Conservation (phyloP, 2,888 invertebrate species). For the Drepanosiphum platanoidis region DNA sequence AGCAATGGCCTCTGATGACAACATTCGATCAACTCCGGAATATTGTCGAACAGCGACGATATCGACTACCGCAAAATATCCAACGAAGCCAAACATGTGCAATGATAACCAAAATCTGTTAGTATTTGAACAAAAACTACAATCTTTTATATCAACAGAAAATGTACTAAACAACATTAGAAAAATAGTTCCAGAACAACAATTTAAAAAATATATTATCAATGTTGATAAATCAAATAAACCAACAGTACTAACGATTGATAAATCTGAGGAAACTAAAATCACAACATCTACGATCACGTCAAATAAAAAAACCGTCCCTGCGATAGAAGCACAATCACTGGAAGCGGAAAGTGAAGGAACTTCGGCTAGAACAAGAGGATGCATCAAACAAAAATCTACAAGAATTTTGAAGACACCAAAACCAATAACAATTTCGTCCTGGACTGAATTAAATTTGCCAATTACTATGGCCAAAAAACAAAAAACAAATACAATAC, state of each 20-base stretch:
- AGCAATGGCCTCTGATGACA: constrained; percentile 2
- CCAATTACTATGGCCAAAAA: too few relatives aligned
- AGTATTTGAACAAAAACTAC: neutral
- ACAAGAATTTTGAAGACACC: neutral
- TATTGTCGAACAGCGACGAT: neutral
- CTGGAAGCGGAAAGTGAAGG: neutral
- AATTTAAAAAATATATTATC: neutral
- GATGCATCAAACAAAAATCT: neutral
- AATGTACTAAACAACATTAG: neutral
- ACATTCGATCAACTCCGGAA: constrained; percentile 10
- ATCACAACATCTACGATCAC: neutral
- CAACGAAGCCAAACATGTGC: neutral
- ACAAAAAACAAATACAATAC: neutral
- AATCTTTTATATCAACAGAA: neutral
- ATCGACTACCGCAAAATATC: neutral
- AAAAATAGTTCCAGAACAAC: neutral
- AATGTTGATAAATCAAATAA: neutral
- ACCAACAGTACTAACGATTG: neutral
- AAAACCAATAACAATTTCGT: too few relatives aligned
- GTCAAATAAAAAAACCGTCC: neutral
- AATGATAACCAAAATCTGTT: neutral
- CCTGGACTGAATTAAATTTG: too few relatives aligned
- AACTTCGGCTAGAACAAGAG: constrained; percentile 13
- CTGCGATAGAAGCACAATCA: neutral
- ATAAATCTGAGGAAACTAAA: neutral